Conservation (phyloP, 1,140 invertebrate genomes). For the Megalonaias nervosa region DNA sequence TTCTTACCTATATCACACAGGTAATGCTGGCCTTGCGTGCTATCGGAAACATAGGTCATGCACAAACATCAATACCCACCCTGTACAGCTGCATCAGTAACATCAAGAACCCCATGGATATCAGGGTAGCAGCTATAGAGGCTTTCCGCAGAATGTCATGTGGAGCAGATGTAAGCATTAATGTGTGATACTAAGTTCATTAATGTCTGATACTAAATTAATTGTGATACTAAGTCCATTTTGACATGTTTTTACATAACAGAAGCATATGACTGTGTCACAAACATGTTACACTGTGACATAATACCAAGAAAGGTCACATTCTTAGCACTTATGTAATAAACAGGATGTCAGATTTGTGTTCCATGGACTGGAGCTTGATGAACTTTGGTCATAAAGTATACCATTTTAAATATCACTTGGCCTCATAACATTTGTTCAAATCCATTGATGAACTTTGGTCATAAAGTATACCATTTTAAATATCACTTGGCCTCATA, state of each 20-base stretch:
- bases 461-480: no score
- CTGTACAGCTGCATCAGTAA: conserved; percentile 79
- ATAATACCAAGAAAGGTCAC: neutral
- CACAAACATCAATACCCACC: conserved; percentile 77
- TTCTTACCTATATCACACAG: conserved; percentile 53
- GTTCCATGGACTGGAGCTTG: no score
- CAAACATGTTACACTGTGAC: neutral
- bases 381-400: no score
- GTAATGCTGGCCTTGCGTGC: conserved; percentile 87
- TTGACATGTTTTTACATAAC: neutral
- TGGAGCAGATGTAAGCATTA: conserved; percentile 74
- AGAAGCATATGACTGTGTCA: neutral
- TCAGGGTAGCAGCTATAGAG: conserved; percentile 86
- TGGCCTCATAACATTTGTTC: no score
- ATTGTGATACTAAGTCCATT: neutral
- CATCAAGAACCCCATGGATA: conserved; percentile 78
- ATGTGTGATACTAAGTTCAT: neutral
- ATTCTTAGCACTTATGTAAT: neutral
- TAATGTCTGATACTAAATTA: neutral
- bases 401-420: no score
- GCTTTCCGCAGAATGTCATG: conserved; percentile 82
- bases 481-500: no score
- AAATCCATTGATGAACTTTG: no score
- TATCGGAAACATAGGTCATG: conserved; percentile 87
- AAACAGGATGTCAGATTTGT: no score